phyloP scores from a whole-genome alignment of 2,888 invertebrate species.

The Melinopterus prodromus region DNA sequence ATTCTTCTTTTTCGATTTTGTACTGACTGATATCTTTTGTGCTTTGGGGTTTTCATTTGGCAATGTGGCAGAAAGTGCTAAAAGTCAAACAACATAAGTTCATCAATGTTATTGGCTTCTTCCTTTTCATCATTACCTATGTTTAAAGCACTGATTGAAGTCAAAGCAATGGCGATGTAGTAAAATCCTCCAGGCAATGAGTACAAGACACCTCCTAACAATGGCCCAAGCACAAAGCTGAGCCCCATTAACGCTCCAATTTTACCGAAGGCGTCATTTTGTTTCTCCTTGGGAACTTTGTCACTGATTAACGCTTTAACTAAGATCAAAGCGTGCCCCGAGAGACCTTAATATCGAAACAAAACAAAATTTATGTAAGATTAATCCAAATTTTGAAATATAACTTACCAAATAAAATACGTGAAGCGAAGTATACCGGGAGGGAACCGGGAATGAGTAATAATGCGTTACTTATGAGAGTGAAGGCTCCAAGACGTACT shows the following conservation, averaged over 20 bases:
- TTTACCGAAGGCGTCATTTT: slow-evolving; percentile 67
- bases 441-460: slow-evolving; percentile 63
- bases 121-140: slow-evolving; percentile 56
- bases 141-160: slow-evolving; percentile 62
- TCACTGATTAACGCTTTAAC: slow-evolving; percentile 69
- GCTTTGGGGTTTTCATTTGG: slow-evolving; percentile 10
- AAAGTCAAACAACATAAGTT: background rate
- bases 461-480: slow-evolving; percentile 61
- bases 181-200: slow-evolving; percentile 63
- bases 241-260: slow-evolving; percentile 70
- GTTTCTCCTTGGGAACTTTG: slow-evolving; percentile 62
- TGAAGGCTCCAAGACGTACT: slow-evolving; percentile 61
- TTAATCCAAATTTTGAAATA: background rate
- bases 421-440: slow-evolving; percentile 60
- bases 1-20: slow-evolving; percentile 18
- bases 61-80: background rate
- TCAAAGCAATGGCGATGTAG: slow-evolving; percentile 60
- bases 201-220: slow-evolving; percentile 69
- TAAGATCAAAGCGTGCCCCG: slow-evolving; percentile 73
- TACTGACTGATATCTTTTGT: background rate
- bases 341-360: slow-evolving; percentile 61
- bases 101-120: background rate
- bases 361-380: slow-evolving; percentile 28
- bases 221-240: slow-evolving; percentile 73
- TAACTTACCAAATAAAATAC: slow-evolving; percentile 64